phyloP scores from a whole-genome alignment of 2,113 vertebrate genomes.

The Strix aluco region DNA sequence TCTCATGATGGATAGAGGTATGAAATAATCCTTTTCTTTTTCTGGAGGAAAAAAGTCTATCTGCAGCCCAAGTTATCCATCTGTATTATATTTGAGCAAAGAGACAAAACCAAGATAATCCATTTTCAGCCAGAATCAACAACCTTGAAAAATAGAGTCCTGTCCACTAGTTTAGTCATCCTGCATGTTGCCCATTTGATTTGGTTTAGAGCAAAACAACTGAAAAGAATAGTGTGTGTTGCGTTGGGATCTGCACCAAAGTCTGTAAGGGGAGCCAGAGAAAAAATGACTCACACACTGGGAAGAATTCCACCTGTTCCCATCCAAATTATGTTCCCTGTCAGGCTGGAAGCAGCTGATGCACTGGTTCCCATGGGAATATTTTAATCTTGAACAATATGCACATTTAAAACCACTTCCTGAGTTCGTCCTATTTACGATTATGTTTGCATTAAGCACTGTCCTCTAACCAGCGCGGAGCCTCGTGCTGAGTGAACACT shows the following conservation, averaged over 20 bases:
- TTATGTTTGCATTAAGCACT: neutral
- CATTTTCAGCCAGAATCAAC: slow-evolving; percentile 21
- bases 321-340: neutral
- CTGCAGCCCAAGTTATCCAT: neutral
- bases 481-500: neutral
- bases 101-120: neutral
- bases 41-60: neutral
- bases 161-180: slow-evolving; percentile 1
- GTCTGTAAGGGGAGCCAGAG: neutral
- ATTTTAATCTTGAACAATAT: neutral
- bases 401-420: neutral
- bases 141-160: neutral
- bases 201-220: neutral
- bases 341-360: slow-evolving; percentile 36
- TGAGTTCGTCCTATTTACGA: neutral
- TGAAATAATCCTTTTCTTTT: neutral
- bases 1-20: neutral
- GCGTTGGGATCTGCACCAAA: neutral
- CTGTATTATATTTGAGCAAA: neutral
- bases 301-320: slow-evolving; percentile 52
- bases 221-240: neutral
- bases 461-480: neutral
- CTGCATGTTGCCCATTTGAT: neutral
- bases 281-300: slow-evolving; percentile 37
- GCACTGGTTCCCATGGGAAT: slow-evolving; percentile 23